Base-by-base conservation (phyloP, 1,140 invertebrate species). In the Achatina immaculata region DNA sequence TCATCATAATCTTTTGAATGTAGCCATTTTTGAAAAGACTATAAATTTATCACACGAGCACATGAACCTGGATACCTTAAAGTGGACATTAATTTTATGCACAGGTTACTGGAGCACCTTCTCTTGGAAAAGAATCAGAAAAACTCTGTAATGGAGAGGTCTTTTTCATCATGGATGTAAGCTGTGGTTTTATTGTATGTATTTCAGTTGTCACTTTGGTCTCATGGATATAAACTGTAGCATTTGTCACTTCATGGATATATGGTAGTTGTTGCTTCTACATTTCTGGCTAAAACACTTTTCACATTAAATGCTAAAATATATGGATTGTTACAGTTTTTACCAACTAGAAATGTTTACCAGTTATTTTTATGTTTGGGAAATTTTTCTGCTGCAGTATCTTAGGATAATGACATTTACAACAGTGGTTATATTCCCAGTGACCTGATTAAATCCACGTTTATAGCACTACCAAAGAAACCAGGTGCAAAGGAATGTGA, bases 91-190 rank as follows among this genome's bases (percentile, higher is more conserved):
- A 51, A 51, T 51, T 51, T 51, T 11, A 11, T 24, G 11, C 48
- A 19, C 38, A 72, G 69, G 28, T 9, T 9, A 28, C 69, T 14
- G 34, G 19, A 14, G 38, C n/a, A 58, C 31, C 24, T 9, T 36
- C 31, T 24, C 2, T 75, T 16, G 72, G 72, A 55, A 9, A 75
- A 6, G 24, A 24, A 9, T 14, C 24, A 74, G 75, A 82, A 42
- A 51, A 87, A 65, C 82, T 90, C 0, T 89, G 86, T 73, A 90
- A 90, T 86, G 89, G 89, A 66, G 88, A 90, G 69, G 85, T 90
- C 24, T 90, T 87, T 83, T 90, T 88, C 82, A 88, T 90, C 45
- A 84, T 82, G 80, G 83, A 85, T 76, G 88, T 90, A 81, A 83
- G 86, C 83, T 34, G 45, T n/a, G n/a, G n/a, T 62, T 36, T 55